Evolutionary conservation across 1,140 invertebrate genomes (phyloP), one percentile per base, ranked within the genome.

Genomic region (Pseudomyrmex pallidus): DNA sequence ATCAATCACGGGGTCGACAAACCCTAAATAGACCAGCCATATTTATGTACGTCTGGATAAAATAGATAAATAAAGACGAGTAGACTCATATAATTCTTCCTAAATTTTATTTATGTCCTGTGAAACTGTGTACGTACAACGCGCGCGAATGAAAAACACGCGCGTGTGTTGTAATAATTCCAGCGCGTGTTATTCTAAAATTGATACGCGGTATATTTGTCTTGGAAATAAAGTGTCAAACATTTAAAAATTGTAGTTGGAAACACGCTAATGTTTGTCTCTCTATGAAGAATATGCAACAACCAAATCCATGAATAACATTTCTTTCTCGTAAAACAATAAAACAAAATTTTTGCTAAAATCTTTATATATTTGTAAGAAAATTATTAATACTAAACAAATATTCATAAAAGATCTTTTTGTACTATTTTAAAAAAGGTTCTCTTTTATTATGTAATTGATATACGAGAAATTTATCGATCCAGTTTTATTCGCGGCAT

Each of bases 1-100:
- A 91, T 91, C 86, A 90, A 90, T 90, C 89, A 91, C 62, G 72
- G 76, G 90, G 90, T 90, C 89, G 89, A 90, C 85, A 89, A 90
- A 86, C 90, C 86, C 82, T 85, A 62, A 77, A 50, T 82, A 57
- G 73, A n/a, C 54, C 25, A 35, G 17, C 52, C 82, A 78, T 62
- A 83, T 87, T 84, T 87, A 74, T 77, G 72, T 78, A 77, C 72
- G 70, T 63, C 44, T 50, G 61, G 76, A 87, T 86, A 87, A 35
- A 87, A 84, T 82, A 88, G 68, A 86, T 80, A 85, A 85, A 85
- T 85, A 85, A 85, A 84, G 77, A 73, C 77, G 76, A 70, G 48
- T 59, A 73, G 56, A 10, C 48, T 50, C 20, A 48, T 72, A 56
- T 64, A 80, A 84, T 80, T 80, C 35, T 3, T 35, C 48, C 74